These are phyloP conservation scores for Myrmophylax atrothorax DNA, from an alignment of 2,113 vertebrate species.

Conservation along the genomic window DNA sequence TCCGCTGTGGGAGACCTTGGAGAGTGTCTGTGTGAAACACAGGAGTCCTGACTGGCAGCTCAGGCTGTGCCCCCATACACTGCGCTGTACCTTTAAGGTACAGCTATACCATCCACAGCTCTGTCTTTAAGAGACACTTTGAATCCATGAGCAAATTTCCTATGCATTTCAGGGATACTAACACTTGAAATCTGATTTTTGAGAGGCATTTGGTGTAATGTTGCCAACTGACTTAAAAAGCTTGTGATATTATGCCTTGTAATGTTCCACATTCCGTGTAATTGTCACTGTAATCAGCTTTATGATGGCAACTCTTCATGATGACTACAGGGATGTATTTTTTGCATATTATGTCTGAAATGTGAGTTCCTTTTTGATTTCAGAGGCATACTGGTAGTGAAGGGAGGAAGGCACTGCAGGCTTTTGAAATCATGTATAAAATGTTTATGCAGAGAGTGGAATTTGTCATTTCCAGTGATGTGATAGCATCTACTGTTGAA, in stretches of 20 bases:
- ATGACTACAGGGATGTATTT: background rate
- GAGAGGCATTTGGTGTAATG: background rate
- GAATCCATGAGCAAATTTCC: background rate
- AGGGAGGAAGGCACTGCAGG: background rate
- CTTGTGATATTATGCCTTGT: background rate
- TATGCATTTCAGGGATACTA: background rate
- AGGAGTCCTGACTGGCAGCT: background rate
- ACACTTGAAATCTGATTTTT: background rate
- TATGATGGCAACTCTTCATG: background rate
- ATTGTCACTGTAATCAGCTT: slow-evolving; percentile 40
- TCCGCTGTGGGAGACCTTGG: background rate
- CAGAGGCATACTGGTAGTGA: background rate
- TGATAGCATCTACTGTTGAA: background rate
- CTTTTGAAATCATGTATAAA: background rate
- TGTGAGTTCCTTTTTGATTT: background rate
- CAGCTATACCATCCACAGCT: background rate
- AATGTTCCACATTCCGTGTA: background rate
- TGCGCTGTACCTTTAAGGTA: background rate
- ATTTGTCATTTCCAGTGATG: background rate
- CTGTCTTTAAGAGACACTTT: background rate
- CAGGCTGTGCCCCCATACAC: background rate
- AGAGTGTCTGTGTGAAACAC: background rate
- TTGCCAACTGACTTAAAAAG: slow-evolving; percentile 27
- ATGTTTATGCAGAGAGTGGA: background rate
- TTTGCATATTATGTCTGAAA: background rate